Evolutionary conservation across 2,113 vertebrate species (phyloP).

Genomic region (Cephalopholis sonnerati): DNA sequence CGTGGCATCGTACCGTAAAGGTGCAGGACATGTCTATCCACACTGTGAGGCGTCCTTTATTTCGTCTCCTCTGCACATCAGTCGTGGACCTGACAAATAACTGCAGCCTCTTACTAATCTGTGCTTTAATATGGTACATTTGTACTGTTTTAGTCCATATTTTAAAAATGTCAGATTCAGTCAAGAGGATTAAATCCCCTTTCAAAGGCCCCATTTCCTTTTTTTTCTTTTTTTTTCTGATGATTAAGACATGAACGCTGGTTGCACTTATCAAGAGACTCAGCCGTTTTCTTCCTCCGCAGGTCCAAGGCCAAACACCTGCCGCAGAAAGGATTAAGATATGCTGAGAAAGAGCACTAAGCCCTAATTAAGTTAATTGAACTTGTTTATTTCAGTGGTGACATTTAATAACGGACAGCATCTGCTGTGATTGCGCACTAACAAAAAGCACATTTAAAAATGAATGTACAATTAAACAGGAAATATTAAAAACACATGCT

Average conservation of each 20-base stretch:
- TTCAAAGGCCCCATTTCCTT: conserved; percentile 40
- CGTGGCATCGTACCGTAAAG: conserved; percentile 32
- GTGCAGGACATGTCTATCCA: conserved; percentile 31
- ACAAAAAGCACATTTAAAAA: conserved; percentile 29
- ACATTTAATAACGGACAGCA: conserved; percentile 44
- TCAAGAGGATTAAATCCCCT: conserved; percentile 61
- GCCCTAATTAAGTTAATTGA: conserved; percentile 36
- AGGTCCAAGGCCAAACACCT: conserved; percentile 76
- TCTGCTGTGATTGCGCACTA: conserved; percentile 46
- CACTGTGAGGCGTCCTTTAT: conserved; percentile 20
- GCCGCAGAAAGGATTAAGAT: conserved; percentile 66
- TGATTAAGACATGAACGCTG: conserved; percentile 65
- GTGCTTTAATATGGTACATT: conserved; percentile 85
- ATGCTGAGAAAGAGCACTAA: conserved; percentile 40
- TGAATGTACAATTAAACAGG: conserved; percentile 13
- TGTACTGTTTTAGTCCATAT: conserved; percentile 61
- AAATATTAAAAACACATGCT: conserved; percentile 40
- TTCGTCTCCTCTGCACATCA: conserved; percentile 39
- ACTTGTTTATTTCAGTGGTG: conserved; percentile 46
- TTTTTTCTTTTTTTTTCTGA: conserved; percentile 22
- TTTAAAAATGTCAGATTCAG: conserved; percentile 65
- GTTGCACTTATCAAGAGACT: conserved; percentile 55
- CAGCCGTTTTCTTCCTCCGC: conserved; percentile 20
- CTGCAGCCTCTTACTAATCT: conserved; percentile 75
- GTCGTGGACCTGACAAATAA: conserved; percentile 55